Percentiles rank a stretch among this genome's conserved stretches.
Conservation (phyloP, 2,888 invertebrate genomes). For the Synergus laeviventris region DNA sequence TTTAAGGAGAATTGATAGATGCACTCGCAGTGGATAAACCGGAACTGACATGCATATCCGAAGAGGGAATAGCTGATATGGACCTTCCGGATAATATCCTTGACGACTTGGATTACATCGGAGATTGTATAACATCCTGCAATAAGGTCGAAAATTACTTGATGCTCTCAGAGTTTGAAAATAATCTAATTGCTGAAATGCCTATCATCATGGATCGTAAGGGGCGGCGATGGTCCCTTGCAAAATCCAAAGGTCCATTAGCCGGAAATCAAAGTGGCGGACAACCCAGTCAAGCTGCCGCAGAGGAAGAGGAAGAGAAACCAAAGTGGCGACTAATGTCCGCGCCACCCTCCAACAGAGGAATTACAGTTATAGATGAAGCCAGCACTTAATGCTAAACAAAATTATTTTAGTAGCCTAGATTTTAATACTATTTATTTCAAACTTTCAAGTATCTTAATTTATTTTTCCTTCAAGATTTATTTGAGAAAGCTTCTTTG, state of each 20-base stretch:
- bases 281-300: slow-evolving; percentile 54
- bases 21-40: slow-evolving; percentile 78
- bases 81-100: slow-evolving; percentile 88
- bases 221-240: slow-evolving; percentile 85
- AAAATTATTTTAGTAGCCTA: slow-evolving; percentile 22
- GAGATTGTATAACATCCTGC: slow-evolving; percentile 90
- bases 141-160: slow-evolving; percentile 91
- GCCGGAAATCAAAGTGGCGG: slow-evolving; percentile 70
- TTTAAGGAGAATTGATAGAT: slow-evolving; percentile 64
- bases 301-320: slow-evolving; percentile 61
- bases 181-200: slow-evolving; percentile 88
- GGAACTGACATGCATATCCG: slow-evolving; percentile 90
- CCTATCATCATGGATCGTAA: slow-evolving; percentile 85
- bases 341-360: slow-evolving; percentile 79
- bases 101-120: slow-evolving; percentile 87
- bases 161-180: slow-evolving; percentile 91
- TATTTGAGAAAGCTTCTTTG: background rate
- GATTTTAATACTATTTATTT: background rate
- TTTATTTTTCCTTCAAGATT: background rate
- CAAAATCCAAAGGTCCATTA: slow-evolving; percentile 75
- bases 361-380: slow-evolving; percentile 88
- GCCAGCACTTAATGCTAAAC: slow-evolving; percentile 77
- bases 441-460: background rate
- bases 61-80: slow-evolving; percentile 90
- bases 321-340: slow-evolving; percentile 74